Evolutionary conservation across 2,113 vertebrate species (phyloP), one percentile per base, ranked within the genome.

Genomic region (Pseudopodoces humilis): DNA sequence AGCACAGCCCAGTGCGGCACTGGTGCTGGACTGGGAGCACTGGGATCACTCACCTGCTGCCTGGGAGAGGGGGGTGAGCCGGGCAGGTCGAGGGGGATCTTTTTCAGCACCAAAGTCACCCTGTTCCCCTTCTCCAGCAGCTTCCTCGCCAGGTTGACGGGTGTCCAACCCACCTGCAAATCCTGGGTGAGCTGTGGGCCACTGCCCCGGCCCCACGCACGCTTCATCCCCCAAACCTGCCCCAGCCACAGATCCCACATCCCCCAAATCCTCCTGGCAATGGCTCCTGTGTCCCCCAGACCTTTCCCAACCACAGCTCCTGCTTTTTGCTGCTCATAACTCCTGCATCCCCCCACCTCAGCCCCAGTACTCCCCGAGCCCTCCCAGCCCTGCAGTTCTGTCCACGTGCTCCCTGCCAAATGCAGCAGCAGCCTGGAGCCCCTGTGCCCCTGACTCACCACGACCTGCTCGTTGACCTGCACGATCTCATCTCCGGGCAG

Each of bases 401-500:
- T 13, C 70, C 63, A 5, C 0, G 4, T 19, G 24, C 20, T 52
- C 44, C 8, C 46, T 4, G 28, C 68, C 4, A 1, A 30, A 27
- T 2, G 49, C 74, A 49, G 59, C 35, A 30, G 56, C 47, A 2
- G 22, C 44, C 65, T 18, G 0, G 1, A 15, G 56, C n/a, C 46
- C 58, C n/a, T 0, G 1, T 13, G 4, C 24, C 56, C 68, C 44
- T 0, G 0, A 97, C 99, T 99, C 95, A 99, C 99, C 98, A 99
- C 99, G 25, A 99, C 98, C 95, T 99, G 99, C 92, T 98, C 97
- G 5, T 99, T 99, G 96, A 99, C 98, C 97, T 99, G 98, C 90
- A 99, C 96, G 14, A 99, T 98, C 95, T 99, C 99, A 21, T 99
- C 99, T 47, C 99, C 99, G 0, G 98, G 98, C 78, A 99, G 96